Conservation (phyloP, 2,797 vertebrate genomes). For the Xyrichtys novacula region DNA sequence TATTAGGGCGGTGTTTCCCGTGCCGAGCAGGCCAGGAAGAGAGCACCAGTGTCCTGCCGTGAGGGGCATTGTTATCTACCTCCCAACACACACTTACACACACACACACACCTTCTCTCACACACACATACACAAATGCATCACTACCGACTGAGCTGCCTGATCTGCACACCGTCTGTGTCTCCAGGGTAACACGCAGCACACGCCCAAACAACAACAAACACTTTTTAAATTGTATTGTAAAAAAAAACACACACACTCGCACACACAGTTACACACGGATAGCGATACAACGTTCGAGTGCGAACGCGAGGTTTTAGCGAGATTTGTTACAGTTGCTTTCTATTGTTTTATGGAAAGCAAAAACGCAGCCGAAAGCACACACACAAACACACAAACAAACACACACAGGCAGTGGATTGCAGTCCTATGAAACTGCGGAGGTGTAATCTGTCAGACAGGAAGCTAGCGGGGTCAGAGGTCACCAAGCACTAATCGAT, state of each 20-base stretch:
- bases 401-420: conserved; percentile 36
- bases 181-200: conserved; percentile 73
- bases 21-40: conserved; percentile 81
- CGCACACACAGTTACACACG: conserved; percentile 14
- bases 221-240: conserved; percentile 40
- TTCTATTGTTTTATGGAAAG: conserved; percentile 34
- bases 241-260: not conserved
- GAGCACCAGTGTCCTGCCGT: conserved; percentile 80
- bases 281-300: not conserved
- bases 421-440: conserved; percentile 62
- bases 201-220: conserved; percentile 79
- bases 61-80: conserved; percentile 84
- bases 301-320: not conserved
- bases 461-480: conserved; percentile 84
- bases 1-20: conserved; percentile 75
- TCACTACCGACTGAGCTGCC: conserved; percentile 54
- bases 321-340: conserved; percentile 27
- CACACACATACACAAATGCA: conserved; percentile 47
- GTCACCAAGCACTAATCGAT: conserved; percentile 86
- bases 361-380: not conserved
- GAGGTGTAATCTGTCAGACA: conserved; percentile 86
- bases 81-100: conserved; percentile 52
- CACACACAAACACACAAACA: conserved; percentile 21
- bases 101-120: conserved; percentile 29
- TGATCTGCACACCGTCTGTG: conserved; percentile 76